phyloP scores from a whole-genome alignment of 92 coral and sea anemone species.

The Phenganax subtilis region DNA sequence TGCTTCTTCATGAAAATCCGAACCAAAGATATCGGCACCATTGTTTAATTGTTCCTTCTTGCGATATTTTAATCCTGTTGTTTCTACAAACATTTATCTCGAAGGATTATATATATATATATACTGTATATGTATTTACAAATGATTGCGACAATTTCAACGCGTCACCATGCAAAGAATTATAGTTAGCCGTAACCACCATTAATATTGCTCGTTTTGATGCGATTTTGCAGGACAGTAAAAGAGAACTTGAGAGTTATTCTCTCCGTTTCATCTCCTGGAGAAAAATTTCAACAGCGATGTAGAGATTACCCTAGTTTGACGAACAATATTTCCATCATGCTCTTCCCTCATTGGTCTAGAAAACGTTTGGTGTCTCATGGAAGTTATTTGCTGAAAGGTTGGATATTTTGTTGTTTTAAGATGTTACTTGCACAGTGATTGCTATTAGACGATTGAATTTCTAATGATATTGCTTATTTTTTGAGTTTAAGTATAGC shows the following conservation, averaged over 20 bases:
- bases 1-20: no score
- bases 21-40: neutral
- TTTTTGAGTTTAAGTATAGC: neutral
- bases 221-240: constrained; percentile 63
- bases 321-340: constrained; percentile 74
- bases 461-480: neutral
- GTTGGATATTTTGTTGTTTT: constrained; percentile 34
- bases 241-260: constrained; percentile 89
- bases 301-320: constrained; percentile 91
- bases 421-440: neutral
- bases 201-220: no score
- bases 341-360: constrained; percentile 85
- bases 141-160: no score
- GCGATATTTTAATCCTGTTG: no score
- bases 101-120: no score
- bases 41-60: no score
- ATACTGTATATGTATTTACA: no score
- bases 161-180: no score
- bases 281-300: constrained; percentile 78
- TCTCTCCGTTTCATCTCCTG: constrained; percentile 80
- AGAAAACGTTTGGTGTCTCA: constrained; percentile 78
- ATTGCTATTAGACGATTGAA: neutral
- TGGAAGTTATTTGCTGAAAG: constrained; percentile 67
- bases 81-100: no score
- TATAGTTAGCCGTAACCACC: no score